Base-by-base conservation (phyloP, 37 sponge, comb jelly and placozoan genomes). In the Geodia barretti region DNA sequence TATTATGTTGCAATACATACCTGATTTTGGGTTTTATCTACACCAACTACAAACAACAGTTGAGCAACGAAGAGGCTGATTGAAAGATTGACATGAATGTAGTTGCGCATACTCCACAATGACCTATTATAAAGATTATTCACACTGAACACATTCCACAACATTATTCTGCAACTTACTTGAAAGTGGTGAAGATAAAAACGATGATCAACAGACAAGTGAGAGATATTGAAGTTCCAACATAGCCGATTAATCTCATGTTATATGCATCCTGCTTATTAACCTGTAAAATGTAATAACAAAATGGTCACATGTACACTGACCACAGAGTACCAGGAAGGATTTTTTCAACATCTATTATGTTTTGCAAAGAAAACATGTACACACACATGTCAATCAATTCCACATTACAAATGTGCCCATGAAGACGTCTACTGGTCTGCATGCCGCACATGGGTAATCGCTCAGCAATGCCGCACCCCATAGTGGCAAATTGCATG, bases 101-200 rank as follows among this genome's bases (percentile, higher is more conserved):
- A 91, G 34, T 39, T 83, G 0, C 87, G 39, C 64, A 91, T 81
- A 37, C 84, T 74, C 92, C 92, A 91, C 68, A 91, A 76, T 25
- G 80, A 0, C 69, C 83, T 47, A 47, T 14, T 47, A 47, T 47
- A 17, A 14, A 47, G 54, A 17, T 14, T 47, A 47, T 47, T 47
- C 54, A 47, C 54, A 47, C 14, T 47, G 54, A 47, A 14, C 14
- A 7, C 14, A 47, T 47, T 47, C n/a, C n/a, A 71, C 31, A 71
- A 65, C 19, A 65, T 65, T 65, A 65, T 65, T 65, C 67, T 23
- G 28, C 37, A 5, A 11, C 77, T 80, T 33, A 85, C 91, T 71
- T 90, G 35, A 85, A 36, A 31, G 35, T 34, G 1, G 54, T 2
- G 71, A 81, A 72, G 47, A 43, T 60, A 31, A 83, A 29, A 14